These are phyloP conservation scores for Lagodon rhomboides DNA, from an alignment of 2,797 vertebrate genomes.

Conservation along the genomic window DNA sequence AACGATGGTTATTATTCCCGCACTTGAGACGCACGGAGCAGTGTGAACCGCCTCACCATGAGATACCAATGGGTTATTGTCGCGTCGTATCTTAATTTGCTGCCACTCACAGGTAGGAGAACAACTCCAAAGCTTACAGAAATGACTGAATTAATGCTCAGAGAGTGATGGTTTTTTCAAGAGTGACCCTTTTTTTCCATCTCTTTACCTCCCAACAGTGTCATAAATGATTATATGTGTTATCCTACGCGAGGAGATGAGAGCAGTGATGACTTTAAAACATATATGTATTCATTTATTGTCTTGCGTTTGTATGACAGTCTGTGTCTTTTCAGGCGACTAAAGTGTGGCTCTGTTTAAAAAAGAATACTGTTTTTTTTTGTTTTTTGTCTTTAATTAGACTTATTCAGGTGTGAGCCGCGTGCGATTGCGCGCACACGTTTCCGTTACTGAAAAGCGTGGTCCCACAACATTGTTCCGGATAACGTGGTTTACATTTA, in stretches of 20 bases:
- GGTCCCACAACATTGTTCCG: not conserved
- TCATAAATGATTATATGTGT: too few relatives aligned
- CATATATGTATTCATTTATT: too few relatives aligned
- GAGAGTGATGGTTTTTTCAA: too few relatives aligned
- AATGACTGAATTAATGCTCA: not conserved
- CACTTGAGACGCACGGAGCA: constrained; percentile 52
- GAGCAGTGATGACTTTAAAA: too few relatives aligned
- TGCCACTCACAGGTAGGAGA: constrained; percentile 78
- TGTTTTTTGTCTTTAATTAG: not conserved
- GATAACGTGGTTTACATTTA: not conserved
- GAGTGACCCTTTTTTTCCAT: too few relatives aligned
- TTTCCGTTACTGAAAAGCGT: not conserved
- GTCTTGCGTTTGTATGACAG: too few relatives aligned
- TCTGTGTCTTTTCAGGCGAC: too few relatives aligned
- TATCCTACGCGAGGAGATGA: too few relatives aligned
- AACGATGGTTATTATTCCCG: constrained; percentile 45
- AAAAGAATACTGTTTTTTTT: not conserved
- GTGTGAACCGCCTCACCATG: constrained; percentile 70
- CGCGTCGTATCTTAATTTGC: constrained; percentile 60
- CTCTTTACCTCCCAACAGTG: too few relatives aligned
- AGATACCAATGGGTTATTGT: constrained; percentile 70
- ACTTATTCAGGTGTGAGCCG: not conserved
- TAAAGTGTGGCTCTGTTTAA: too few relatives aligned
- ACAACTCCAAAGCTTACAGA: not conserved
- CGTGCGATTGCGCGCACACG: not conserved